phyloP scores from a whole-genome alignment of 2,888 invertebrate genomes.

The Ornithoptera priamus region DNA sequence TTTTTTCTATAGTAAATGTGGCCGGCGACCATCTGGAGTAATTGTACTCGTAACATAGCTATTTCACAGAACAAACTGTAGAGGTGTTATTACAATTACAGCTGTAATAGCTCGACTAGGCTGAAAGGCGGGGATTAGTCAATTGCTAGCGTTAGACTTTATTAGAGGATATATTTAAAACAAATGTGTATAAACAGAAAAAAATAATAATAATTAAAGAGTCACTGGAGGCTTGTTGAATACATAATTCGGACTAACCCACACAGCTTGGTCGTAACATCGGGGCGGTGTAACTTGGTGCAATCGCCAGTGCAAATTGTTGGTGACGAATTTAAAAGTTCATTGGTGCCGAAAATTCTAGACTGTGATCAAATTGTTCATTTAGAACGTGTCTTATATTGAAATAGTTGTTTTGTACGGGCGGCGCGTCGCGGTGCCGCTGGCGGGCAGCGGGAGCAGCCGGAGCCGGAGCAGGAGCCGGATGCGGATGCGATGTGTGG shows the following conservation, averaged over 20 bases:
- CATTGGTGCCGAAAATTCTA: slow-evolving; percentile 79
- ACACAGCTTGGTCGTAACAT: slow-evolving; percentile 53
- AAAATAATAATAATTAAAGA: slow-evolving; percentile 44
- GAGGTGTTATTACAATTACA: slow-evolving; percentile 52
- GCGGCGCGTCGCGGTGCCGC: slow-evolving; percentile 64
- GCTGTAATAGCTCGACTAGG: slow-evolving; percentile 72
- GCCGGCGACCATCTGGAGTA: slow-evolving; percentile 65
- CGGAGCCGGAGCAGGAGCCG: slow-evolving; percentile 34
- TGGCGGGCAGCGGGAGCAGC: slow-evolving; percentile 45
- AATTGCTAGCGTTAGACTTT: slow-evolving; percentile 78
- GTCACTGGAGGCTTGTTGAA: slow-evolving; percentile 68
- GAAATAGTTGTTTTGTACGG: slow-evolving; percentile 78
- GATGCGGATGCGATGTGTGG: slow-evolving; percentile 46
- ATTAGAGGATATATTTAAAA: slow-evolving; percentile 51
- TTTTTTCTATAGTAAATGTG: slow-evolving; percentile 71
- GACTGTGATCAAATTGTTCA: slow-evolving; percentile 80
- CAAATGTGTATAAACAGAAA: slow-evolving; percentile 48
- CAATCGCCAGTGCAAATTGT: slow-evolving; percentile 49
- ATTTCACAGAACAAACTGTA: slow-evolving; percentile 63
- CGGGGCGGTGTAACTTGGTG: slow-evolving; percentile 52
- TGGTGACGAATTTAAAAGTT: slow-evolving; percentile 76
- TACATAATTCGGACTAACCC: slow-evolving; percentile 47
- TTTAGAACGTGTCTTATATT: slow-evolving; percentile 80
- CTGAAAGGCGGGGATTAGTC: slow-evolving; percentile 71
- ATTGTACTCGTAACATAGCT: slow-evolving; percentile 56